phyloP scores from a whole-genome alignment of 2,888 invertebrate species.

The Buathra laborator region DNA sequence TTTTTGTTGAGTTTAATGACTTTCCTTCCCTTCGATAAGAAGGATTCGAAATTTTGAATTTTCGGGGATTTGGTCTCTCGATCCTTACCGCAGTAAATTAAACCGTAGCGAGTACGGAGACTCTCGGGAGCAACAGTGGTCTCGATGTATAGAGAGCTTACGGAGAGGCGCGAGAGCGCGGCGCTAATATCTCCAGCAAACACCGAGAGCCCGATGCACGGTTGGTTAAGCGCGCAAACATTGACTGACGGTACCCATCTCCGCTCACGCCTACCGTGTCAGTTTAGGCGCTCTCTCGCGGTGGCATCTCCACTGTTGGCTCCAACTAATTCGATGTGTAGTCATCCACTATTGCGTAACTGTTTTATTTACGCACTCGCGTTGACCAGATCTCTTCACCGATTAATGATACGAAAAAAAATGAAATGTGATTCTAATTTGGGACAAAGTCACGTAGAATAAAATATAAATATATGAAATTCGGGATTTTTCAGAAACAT shows the following conservation, averaged over 20 bases:
- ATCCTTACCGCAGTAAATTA: constrained; percentile 20
- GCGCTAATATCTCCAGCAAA: constrained; percentile 79
- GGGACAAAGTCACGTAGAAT: too few species aligned
- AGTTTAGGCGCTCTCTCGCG: constrained; percentile 67
- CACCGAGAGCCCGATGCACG: constrained; percentile 75
- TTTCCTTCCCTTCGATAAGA: too few species aligned
- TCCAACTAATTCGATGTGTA: constrained; percentile 56
- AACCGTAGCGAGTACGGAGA: constrained; percentile 50
- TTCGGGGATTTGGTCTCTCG: too few species aligned
- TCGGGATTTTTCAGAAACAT: too few species aligned
- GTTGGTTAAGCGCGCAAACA: constrained; percentile 83
- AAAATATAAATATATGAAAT: too few species aligned
- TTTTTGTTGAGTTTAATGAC: not conserved
- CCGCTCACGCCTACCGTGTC: constrained; percentile 70
- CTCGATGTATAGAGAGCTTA: constrained; percentile 67
- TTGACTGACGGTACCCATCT: constrained; percentile 78
- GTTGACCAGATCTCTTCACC: not conserved
- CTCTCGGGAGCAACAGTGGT: constrained; percentile 28
- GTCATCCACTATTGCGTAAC: constrained; percentile 22
- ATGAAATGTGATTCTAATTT: not conserved
- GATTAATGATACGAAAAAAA: not conserved
- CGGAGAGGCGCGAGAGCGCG: constrained; percentile 74
- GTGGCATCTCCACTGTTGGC: constrained; percentile 57
- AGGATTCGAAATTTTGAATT: too few species aligned
- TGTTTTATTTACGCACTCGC: not conserved